phyloP scores from a whole-genome alignment of 2,113 vertebrate species.

The Anseranas semipalmata region DNA sequence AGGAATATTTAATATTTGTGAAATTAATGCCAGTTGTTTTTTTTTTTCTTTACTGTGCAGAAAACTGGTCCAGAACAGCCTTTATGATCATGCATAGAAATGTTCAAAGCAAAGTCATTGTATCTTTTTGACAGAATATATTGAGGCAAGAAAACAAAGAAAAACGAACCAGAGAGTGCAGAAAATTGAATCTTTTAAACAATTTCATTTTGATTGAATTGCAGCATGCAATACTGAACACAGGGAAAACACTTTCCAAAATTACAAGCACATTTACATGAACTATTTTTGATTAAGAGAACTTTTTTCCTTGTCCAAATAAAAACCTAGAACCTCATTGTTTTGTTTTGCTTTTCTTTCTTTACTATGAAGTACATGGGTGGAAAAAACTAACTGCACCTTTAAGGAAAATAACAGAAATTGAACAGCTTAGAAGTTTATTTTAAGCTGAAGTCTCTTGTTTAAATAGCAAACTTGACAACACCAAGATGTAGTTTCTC shows the following conservation, averaged over 20 bases:
- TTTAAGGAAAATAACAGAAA: not conserved
- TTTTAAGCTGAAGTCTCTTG: not conserved
- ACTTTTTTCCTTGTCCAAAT: not conserved
- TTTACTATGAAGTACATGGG: not conserved
- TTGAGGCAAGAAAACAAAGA: not conserved
- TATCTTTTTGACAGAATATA: not conserved
- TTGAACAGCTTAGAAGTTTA: not conserved
- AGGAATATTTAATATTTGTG: not conserved
- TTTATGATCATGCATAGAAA: not conserved
- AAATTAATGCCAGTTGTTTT: not conserved
- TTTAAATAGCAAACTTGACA: not conserved
- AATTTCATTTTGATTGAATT: not conserved
- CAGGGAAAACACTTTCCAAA: not conserved
- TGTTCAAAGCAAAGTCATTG: not conserved
- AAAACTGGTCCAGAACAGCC: not conserved
- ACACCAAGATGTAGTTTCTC: not conserved
- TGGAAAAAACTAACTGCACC: not conserved
- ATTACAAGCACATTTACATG: not conserved
- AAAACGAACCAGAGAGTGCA: not conserved
- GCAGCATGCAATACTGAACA: not conserved
- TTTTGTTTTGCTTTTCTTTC: not conserved
- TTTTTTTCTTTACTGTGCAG: not conserved
- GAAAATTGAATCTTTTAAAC: not conserved
- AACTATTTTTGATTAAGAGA: not conserved
- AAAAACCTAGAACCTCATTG: not conserved